A percentile compares a stretch with the other conserved stretches of the same genome.
Evolutionary conservation across 1,140 invertebrate genomes (phyloP).

Genomic region (Anoplophora glabripennis): DNA sequence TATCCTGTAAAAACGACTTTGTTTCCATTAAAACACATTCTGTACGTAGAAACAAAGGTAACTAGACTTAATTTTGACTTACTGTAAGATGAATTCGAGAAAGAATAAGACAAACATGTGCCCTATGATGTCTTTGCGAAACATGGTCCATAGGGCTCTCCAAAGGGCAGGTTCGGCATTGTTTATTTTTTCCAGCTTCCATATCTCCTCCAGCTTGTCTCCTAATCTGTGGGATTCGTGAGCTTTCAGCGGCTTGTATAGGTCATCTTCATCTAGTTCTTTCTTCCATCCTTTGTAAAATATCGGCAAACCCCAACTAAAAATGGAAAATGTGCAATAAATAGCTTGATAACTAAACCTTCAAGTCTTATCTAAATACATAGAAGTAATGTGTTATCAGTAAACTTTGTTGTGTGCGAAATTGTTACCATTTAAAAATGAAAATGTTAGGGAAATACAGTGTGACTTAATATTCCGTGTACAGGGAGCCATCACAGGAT

Average conservation of each 20-base stretch:
- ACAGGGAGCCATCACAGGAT: too few relatives aligned
- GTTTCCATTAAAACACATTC: too few relatives aligned
- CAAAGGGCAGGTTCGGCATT: conserved; percentile 44
- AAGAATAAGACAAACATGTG: conserved; percentile 53
- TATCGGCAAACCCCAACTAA: conserved; percentile 48
- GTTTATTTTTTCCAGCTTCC: conserved; percentile 50
- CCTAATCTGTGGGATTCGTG: conserved; percentile 49
- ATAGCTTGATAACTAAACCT: too few relatives aligned
- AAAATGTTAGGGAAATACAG: too few relatives aligned
- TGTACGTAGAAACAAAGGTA: too few relatives aligned
- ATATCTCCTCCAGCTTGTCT: conserved; percentile 55
- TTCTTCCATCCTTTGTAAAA: conserved; percentile 39
- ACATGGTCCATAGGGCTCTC: conserved; percentile 44
- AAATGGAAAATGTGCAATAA: conserved; percentile 18
- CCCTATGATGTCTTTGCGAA: conserved; percentile 46
- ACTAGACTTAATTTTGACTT: conserved; percentile 12
- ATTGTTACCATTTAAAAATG: too few relatives aligned
- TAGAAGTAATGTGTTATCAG: too few relatives aligned
- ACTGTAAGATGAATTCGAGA: conserved; percentile 56
- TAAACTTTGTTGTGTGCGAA: too few relatives aligned
- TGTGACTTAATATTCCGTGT: too few relatives aligned
- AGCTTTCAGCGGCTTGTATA: conserved; percentile 31
- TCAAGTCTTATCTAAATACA: too few relatives aligned
- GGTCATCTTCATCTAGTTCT: conserved; percentile 39
- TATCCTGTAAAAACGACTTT: too few relatives aligned